A percentile compares a stretch with the other conserved stretches of the same genome.
Evolutionary conservation across 2,113 vertebrate genomes (phyloP).

Genomic region (Prinia subflava): DNA sequence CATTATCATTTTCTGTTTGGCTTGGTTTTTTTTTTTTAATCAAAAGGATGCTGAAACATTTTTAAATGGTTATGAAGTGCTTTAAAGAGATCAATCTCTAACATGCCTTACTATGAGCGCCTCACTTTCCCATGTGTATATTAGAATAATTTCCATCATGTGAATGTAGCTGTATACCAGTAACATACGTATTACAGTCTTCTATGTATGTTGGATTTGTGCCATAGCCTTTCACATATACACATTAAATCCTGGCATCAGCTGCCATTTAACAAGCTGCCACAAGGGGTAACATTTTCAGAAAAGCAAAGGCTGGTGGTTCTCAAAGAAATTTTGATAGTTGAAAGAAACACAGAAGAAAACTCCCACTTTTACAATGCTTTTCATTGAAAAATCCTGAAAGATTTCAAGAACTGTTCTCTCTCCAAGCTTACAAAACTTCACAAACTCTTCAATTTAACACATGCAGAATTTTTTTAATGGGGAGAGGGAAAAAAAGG

Average conservation of each 20-base stretch:
- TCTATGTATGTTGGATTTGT: neutral
- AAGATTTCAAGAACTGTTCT: neutral
- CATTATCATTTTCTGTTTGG: neutral
- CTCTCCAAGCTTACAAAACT: neutral
- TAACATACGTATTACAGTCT: neutral
- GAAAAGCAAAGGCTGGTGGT: neutral
- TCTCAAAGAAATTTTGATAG: neutral
- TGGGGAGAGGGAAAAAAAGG: fast-evolving
- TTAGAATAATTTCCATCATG: neutral
- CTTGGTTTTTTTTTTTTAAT: neutral
- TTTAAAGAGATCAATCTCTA: neutral
- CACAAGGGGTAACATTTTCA: neutral
- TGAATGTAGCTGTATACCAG: neutral
- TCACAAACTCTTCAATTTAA: neutral
- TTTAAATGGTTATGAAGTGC: neutral
- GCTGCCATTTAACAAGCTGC: neutral
- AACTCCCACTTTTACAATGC: neutral
- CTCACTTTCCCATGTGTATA: neutral
- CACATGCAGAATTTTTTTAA: neutral
- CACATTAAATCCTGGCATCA: neutral
- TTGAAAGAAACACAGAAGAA: neutral
- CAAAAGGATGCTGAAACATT: neutral
- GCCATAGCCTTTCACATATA: neutral
- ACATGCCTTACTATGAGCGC: neutral
- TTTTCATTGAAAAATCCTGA: neutral